A percentile compares a stretch with the other conserved stretches of the same genome.
These are phyloP conservation scores for Aptenodytes forsteri DNA, from an alignment of 2,113 vertebrate species.

Conservation along the genomic window DNA sequence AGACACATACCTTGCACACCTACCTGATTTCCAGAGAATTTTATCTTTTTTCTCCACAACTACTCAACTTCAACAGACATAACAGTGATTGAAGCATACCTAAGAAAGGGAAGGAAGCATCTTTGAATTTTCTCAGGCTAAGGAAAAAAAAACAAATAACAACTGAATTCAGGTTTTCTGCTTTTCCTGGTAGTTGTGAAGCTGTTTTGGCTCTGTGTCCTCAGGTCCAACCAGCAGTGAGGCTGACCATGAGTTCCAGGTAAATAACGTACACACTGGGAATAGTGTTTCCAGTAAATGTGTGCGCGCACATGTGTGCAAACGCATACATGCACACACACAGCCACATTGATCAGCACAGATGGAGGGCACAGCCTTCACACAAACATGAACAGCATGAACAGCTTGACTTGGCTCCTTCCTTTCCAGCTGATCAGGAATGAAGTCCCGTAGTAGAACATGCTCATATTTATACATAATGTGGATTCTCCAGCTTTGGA, in stretches of 20 bases:
- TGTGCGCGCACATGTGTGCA: not conserved
- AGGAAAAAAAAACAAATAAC: not conserved
- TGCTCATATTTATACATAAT: not conserved
- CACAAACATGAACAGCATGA: not conserved
- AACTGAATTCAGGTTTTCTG: not conserved
- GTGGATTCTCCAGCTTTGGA: not conserved
- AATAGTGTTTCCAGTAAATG: not conserved
- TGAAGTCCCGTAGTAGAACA: not conserved
- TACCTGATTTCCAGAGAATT: not conserved
- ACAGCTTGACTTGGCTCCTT: not conserved
- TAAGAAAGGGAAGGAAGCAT: not conserved
- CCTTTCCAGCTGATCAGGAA: not conserved
- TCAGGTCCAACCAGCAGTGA: not conserved
- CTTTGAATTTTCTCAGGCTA: not conserved
- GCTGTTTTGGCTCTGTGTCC: not conserved
- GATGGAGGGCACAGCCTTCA: not conserved
- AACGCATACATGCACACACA: not conserved
- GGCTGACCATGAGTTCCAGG: not conserved
- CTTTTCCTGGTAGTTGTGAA: not conserved
- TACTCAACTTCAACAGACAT: not conserved
- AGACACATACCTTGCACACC: not conserved
- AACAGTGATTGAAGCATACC: not conserved
- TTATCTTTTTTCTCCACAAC: not conserved
- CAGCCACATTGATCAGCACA: not conserved
- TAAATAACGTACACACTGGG: not conserved